Conservation (phyloP, 2,113 vertebrate genomes). For the Neolamprologus modestus region DNA sequence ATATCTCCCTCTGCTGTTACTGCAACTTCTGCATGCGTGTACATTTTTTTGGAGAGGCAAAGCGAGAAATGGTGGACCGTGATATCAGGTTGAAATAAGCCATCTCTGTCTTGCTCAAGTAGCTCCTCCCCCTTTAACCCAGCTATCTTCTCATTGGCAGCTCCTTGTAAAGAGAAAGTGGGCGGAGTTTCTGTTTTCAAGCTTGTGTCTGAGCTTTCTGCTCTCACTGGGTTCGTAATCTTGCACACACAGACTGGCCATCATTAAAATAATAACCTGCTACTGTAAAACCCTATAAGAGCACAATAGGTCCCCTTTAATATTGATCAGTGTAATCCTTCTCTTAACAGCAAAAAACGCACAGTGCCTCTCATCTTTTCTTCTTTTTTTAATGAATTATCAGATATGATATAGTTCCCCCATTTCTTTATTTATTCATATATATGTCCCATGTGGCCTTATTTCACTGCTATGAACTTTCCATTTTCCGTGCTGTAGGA, state of each 20-base stretch:
- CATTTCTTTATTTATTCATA: not conserved
- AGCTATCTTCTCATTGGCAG: not conserved
- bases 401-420: not conserved
- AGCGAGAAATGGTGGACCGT: not conserved
- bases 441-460: constrained; percentile 17
- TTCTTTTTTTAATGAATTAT: not conserved
- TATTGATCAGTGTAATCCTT: not conserved
- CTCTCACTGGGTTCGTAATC: fast-evolving
- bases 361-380: not conserved
- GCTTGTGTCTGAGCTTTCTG: fast-evolving
- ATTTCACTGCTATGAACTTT: not conserved
- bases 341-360: not conserved
- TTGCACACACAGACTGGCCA: not conserved
- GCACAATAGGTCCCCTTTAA: not conserved
- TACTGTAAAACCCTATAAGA: not conserved
- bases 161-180: not conserved
- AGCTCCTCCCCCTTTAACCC: not conserved
- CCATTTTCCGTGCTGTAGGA: not conserved
- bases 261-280: not conserved
- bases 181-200: not conserved
- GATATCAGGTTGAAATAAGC: not conserved
- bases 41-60: not conserved
- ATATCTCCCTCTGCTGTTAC: not conserved
- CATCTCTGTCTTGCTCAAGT: not conserved
- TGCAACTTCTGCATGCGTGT: not conserved